These are phyloP conservation scores for Galemys pyrenaicus DNA, from an alignment of 2,113 vertebrate genomes.

Conservation along the genomic window DNA sequence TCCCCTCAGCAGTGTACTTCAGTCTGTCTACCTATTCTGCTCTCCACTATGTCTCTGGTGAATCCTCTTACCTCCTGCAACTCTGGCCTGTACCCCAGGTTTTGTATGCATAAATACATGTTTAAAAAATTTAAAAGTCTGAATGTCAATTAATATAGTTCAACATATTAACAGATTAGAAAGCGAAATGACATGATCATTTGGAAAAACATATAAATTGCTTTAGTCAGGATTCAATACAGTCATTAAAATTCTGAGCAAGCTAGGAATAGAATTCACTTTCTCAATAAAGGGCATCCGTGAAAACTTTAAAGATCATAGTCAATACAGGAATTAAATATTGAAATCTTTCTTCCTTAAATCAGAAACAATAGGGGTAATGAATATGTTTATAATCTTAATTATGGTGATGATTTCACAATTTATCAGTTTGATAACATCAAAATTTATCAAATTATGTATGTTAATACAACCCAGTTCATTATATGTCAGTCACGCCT, in stretches of 20 bases:
- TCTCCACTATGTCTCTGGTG: too few relatives aligned
- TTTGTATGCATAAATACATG: neutral
- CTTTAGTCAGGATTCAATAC: neutral
- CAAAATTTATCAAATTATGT: too few relatives aligned
- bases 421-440: too few relatives aligned
- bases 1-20: too few relatives aligned
- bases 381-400: neutral
- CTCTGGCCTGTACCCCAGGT: too few relatives aligned
- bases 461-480: too few relatives aligned
- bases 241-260: neutral
- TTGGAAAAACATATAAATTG: neutral
- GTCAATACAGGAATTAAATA: neutral
- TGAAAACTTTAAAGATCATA: neutral
- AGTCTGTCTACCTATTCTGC: too few relatives aligned
- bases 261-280: neutral
- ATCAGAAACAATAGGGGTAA: too few relatives aligned
- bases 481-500: too few relatives aligned
- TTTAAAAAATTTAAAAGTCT: neutral
- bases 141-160: neutral
- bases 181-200: neutral
- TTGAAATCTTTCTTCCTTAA: neutral
- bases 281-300: neutral
- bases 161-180: neutral
- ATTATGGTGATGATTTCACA: neutral
- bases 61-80: too few relatives aligned